Conservation (phyloP, 2,888 invertebrate species). For the Steinernema scapterisci region DNA sequence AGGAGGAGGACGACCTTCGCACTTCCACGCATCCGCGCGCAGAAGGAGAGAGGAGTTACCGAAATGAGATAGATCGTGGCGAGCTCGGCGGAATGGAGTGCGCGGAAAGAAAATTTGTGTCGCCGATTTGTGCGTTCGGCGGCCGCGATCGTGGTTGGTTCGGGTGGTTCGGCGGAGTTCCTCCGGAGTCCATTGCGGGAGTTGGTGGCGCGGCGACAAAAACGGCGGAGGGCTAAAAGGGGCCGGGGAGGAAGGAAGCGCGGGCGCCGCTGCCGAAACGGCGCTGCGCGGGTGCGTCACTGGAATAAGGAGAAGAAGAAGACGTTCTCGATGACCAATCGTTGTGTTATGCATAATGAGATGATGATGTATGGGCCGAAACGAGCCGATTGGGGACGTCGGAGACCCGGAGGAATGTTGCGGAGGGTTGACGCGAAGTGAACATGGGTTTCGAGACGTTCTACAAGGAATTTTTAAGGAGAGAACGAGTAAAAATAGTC, state of each 20-base stretch:
- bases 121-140: slow-evolving; percentile 28
- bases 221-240: slow-evolving; percentile 16
- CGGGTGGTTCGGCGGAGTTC: background rate
- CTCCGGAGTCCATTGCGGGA: background rate
- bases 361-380: slow-evolving; percentile 29
- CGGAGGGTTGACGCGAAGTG: background rate
- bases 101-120: slow-evolving; percentile 28
- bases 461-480: too few relatives aligned
- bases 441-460: too few relatives aligned
- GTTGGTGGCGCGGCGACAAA: background rate
- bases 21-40: slow-evolving; percentile 3
- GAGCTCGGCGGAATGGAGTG: slow-evolving; percentile 9
- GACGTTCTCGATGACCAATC: slow-evolving; percentile 28
- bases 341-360: slow-evolving; percentile 31
- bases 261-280: slow-evolving; percentile 12
- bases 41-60: slow-evolving; percentile 4
- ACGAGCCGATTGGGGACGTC: slow-evolving; percentile 19
- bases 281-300: slow-evolving; percentile 28
- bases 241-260: background rate
- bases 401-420: slow-evolving; percentile 8
- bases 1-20: slow-evolving; percentile 26
- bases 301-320: too few relatives aligned
- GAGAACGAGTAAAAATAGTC: too few relatives aligned
- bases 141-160: background rate
- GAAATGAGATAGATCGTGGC: slow-evolving; percentile 25